phyloP scores from a whole-genome alignment of 2,888 invertebrate genomes.

The Galerucella calmariensis region DNA sequence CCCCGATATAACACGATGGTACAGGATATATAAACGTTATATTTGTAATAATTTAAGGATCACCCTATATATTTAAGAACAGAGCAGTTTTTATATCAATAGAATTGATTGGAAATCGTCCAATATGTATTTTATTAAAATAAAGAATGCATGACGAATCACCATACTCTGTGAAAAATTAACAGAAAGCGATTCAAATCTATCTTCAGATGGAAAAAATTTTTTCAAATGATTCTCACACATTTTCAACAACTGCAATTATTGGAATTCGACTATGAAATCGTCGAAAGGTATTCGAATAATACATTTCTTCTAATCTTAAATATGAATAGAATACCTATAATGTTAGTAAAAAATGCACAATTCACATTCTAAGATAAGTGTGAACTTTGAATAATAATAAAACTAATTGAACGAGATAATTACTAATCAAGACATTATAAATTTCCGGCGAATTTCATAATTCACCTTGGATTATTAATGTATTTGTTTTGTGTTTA shows the following conservation, averaged over 20 bases:
- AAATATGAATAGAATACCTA: not conserved
- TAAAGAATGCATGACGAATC: constrained; percentile 16
- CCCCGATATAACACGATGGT: too few relatives aligned
- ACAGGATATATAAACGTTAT: too few relatives aligned
- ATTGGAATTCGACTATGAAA: not conserved
- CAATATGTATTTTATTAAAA: not conserved
- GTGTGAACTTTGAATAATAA: too few relatives aligned
- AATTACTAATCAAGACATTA: not conserved
- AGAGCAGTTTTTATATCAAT: not conserved
- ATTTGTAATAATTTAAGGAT: too few relatives aligned
- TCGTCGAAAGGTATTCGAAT: not conserved
- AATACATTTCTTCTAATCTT: not conserved
- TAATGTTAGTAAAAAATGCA: not conserved
- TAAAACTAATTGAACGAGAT: not conserved
- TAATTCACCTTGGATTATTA: not conserved
- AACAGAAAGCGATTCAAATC: constrained; percentile 19
- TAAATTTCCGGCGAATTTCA: not conserved
- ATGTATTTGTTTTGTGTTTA: not conserved
- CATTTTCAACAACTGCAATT: too few relatives aligned
- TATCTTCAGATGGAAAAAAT: not conserved
- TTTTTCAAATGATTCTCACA: too few relatives aligned
- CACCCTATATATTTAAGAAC: not conserved
- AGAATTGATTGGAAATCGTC: not conserved
- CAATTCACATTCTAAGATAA: too few relatives aligned
- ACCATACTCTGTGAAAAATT: not conserved